Percentiles rank a stretch among this genome's conserved stretches.
Evolutionary conservation across 2,113 vertebrate genomes (phyloP).

Genomic region (Emydocephalus ijimae): DNA sequence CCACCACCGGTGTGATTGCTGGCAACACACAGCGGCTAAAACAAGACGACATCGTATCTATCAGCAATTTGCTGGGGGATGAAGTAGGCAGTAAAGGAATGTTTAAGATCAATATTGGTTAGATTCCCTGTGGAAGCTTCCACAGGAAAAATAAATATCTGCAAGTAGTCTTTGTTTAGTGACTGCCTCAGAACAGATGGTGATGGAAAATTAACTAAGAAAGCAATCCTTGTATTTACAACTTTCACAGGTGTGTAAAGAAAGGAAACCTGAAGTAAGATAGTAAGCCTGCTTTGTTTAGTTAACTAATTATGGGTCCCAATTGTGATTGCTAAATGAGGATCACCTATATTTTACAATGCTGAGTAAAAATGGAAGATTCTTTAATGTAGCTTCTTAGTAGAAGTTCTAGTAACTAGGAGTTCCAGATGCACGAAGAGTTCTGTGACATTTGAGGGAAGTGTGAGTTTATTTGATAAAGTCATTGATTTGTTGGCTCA

Average conservation of each 20-base stretch:
- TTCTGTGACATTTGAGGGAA: not conserved
- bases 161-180: not conserved
- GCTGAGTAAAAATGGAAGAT: not conserved
- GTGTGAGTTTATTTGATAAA: not conserved
- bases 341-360: not conserved
- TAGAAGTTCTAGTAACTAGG: not conserved
- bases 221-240: not conserved
- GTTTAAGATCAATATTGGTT: not conserved
- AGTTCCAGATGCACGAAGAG: not conserved
- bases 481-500: not conserved
- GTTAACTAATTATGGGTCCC: not conserved
- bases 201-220: not conserved
- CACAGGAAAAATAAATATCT: not conserved
- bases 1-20: not conserved
- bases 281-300: not conserved
- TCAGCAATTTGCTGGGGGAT: not conserved
- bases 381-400: not conserved
- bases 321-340: not conserved
- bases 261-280: not conserved
- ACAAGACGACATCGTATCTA: not conserved
- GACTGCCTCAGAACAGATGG: not conserved
- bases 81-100: not conserved
- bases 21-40: not conserved
- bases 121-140: not conserved
- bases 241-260: not conserved